Evolutionary conservation across 2,888 invertebrate species (phyloP).

Genomic region (Laspeyria flexula): DNA sequence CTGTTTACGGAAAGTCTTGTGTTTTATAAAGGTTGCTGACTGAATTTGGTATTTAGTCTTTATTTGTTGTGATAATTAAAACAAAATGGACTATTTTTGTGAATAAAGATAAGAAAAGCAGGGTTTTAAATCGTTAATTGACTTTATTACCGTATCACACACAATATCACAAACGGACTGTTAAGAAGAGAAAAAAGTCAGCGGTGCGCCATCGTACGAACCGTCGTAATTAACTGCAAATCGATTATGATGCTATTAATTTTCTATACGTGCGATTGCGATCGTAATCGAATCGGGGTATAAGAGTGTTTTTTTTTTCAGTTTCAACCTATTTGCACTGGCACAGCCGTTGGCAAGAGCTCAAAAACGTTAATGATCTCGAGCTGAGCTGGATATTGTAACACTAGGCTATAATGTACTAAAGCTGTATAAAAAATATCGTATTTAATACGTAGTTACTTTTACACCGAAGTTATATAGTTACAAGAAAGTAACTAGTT

Average conservation of each 20-base stretch:
- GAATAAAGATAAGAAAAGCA: too few relatives aligned
- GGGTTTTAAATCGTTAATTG: too few relatives aligned
- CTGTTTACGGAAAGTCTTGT: neutral
- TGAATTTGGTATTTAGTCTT: neutral
- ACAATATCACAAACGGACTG: too few relatives aligned
- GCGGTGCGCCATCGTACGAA: too few relatives aligned
- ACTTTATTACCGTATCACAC: too few relatives aligned
- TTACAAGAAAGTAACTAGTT: too few relatives aligned
- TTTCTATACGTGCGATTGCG: neutral
- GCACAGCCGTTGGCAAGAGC: constrained; percentile 4
- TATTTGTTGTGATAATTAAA: too few relatives aligned
- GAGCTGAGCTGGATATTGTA: neutral
- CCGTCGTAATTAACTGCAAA: too few relatives aligned
- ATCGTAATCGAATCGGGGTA: neutral
- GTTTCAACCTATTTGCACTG: constrained; percentile 1
- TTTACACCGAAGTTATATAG: too few relatives aligned
- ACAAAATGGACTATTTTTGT: too few relatives aligned
- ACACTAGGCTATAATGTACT: neutral
- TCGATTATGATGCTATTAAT: too few relatives aligned
- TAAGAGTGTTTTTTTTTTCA: neutral
- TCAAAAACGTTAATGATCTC: constrained; percentile 8
- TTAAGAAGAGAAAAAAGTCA: too few relatives aligned
- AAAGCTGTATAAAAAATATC: neutral
- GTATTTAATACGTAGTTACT: neutral
- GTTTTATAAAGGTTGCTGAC: neutral